phyloP scores from a whole-genome alignment of 2,888 invertebrate species.

The Nemotelus nigrinus region DNA sequence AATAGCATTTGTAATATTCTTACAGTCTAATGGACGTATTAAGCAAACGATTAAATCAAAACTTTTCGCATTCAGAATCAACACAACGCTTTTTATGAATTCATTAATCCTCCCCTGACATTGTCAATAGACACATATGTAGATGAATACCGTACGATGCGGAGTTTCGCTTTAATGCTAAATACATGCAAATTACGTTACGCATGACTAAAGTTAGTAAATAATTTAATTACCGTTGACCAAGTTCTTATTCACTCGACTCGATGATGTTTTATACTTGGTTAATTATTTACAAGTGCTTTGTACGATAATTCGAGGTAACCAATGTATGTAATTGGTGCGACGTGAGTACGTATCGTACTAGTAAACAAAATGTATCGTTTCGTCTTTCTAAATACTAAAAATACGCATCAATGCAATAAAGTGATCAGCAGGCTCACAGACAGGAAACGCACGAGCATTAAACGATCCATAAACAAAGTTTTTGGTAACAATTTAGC shows the following conservation, averaged over 20 bases:
- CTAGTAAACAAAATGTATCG: background rate
- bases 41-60: no score
- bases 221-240: slow-evolving; percentile 26
- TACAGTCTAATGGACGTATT: no score
- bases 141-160: no score
- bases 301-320: background rate
- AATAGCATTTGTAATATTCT: no score
- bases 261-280: background rate
- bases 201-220: slow-evolving; percentile 24
- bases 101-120: no score
- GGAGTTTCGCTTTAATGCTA: no score
- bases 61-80: no score
- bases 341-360: background rate
- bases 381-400: slow-evolving; percentile 1
- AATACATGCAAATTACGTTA: slow-evolving; percentile 2
- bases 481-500: no score
- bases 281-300: background rate
- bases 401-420: slow-evolving; percentile 26
- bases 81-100: no score
- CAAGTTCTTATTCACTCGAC: slow-evolving; percentile 20
- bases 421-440: slow-evolving; percentile 4
- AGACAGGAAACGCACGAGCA: slow-evolving; percentile 20
- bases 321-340: slow-evolving; percentile 18
- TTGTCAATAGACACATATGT: no score
- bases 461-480: background rate